Evolutionary conservation across 2,888 invertebrate genomes (phyloP), one percentile per base, ranked within the genome.

Genomic region (Eulithis testata): DNA sequence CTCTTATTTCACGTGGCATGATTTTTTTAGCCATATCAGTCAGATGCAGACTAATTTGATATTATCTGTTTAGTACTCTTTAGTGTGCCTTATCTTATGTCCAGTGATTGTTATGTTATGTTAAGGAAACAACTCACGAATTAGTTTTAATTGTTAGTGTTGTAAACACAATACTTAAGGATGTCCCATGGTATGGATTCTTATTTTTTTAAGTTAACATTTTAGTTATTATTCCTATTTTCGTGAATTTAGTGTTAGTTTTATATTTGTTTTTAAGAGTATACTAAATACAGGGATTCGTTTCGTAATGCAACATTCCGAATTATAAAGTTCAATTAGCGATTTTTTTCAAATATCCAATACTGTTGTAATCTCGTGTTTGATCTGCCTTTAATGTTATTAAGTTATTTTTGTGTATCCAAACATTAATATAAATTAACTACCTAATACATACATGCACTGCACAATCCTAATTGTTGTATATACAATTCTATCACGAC

Each of bases 241-340:
- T 65, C 50, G 59, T 64, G 57, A 65, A 68, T 66, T 63, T 63
- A 65, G 62, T 62, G 9, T 61, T 69, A 68, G 66, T 56, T 69
- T 70, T 71, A 67, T 66, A 52, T 66, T 62, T 58, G 12, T 44
- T 47, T 45, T 61, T 12, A 9, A 58, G 40, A 60, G 44, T 57
- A 60, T 60, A 57, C 62, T 65, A 67, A 64, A 63, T 72, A 73
- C 73, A 73, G 73, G 73, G 73, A 70, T 73, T 61, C 45, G 49
- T 70, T 66, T 69, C 31, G 56, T 63, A 52, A 37, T 63, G 12
- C 69, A 52, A 71, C 70, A 70, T 72, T 73, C 72, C 70, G 14
- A 57, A 51, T 53, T 62, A 60, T 64, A 63, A 68, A 60, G 59
- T 63, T 56, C 14, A 44, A 43, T 60, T 7, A 51, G 40, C 62